A percentile compares a stretch with the other conserved stretches of the same genome.
Conservation (phyloP, 2,113 vertebrate species). For the Rhombomys opimus region DNA sequence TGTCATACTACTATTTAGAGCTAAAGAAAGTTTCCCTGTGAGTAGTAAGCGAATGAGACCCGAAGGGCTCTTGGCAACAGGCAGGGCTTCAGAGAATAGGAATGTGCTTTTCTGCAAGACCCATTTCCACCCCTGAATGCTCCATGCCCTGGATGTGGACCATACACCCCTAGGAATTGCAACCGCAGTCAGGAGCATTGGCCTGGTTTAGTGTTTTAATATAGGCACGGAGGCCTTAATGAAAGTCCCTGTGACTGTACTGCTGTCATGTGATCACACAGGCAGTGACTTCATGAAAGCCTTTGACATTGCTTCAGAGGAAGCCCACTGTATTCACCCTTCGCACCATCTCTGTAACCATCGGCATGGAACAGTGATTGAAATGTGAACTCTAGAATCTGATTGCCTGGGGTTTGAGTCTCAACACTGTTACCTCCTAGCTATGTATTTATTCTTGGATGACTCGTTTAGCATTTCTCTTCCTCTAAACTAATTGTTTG, state of each 20-base stretch:
- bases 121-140: slow-evolving; percentile 78
- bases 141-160: slow-evolving; percentile 64
- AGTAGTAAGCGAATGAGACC: slow-evolving; percentile 45
- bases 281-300: background rate
- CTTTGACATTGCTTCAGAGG: background rate
- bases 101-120: slow-evolving; percentile 79
- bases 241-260: background rate
- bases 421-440: background rate
- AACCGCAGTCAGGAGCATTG: slow-evolving; percentile 48
- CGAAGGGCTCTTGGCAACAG: slow-evolving; percentile 54
- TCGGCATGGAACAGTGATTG: background rate
- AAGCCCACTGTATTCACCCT: background rate
- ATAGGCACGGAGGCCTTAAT: background rate
- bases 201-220: slow-evolving; percentile 63
- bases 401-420: background rate
- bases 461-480: slow-evolving; percentile 40
- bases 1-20: slow-evolving; percentile 24
- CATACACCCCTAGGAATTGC: slow-evolving; percentile 53
- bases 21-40: slow-evolving; percentile 16
- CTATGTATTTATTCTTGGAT: background rate
- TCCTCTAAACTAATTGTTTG: slow-evolving; percentile 1
- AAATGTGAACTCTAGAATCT: background rate
- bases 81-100: slow-evolving; percentile 33
- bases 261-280: slow-evolving; percentile 11
- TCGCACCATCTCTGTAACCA: background rate